Base-by-base conservation (phyloP, 2,797 vertebrate genomes). In the Jordanella pulchra region DNA sequence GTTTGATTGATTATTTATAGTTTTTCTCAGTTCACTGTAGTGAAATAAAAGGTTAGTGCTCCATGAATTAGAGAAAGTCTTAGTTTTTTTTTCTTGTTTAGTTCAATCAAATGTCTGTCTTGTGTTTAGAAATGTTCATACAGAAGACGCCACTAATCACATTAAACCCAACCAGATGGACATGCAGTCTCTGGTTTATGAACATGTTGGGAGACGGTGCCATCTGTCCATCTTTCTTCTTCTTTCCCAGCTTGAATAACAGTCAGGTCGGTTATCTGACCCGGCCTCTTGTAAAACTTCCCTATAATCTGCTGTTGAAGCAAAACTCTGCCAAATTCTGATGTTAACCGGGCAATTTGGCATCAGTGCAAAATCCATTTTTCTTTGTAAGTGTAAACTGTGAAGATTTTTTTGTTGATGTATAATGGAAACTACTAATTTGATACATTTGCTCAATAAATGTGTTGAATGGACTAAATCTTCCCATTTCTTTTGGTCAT, bases 371-470 rank as follows among this genome's bases (percentile, higher is more conserved):
- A 14, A 54, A 51, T 66, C 7, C 50, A 45, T 53, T 67, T 67
- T 51, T 75, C 84, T 87, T 81, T 75, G 67, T 76, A 88, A 72
- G 73, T 85, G 87, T 90, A 89, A 69, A 91, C 91, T 92, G 92
- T 93, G 93, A 93, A 92, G 82, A 77, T 79, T 90, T 88, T 92
- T 92, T 92, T 92, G 75, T 89, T 77, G 85, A 89, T 90, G 90
- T 92, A 84, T 85, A 90, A 84, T 74, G 80, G 53, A 86, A 87
- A 87, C 87, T 83, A 89, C 86, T 88, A 84, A 91, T 93, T 93
- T 92, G 91, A 93, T 93, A 93, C 89, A 90, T 92, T 91, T 93
- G 89, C 88, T 91, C 87, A 93, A 92, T 93, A 93, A 92, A 93
- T 90, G 90, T 93, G 90, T 92, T 92, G 77, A 89, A 89, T 69